A percentile compares a stretch with the other conserved stretches of the same genome.
phyloP scores from a whole-genome alignment of 2,888 invertebrate genomes.

The Colostygia pectinataria region DNA sequence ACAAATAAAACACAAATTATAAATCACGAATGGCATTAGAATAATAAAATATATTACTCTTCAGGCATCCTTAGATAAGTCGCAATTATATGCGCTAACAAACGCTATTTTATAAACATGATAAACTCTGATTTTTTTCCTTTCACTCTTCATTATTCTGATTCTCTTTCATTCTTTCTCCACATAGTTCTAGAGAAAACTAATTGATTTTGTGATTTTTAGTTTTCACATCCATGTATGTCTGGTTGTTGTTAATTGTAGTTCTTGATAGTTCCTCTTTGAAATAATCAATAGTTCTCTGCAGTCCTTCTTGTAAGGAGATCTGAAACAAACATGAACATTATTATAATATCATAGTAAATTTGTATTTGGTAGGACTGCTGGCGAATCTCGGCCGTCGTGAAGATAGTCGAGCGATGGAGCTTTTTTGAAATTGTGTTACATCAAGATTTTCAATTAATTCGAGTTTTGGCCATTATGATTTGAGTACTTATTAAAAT shows the following conservation, averaged over 20 bases:
- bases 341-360: no score
- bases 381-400: no score
- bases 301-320: constrained; percentile 91
- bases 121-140: no score
- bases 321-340: constrained; percentile 75
- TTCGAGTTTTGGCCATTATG: no score
- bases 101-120: no score
- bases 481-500: no score
- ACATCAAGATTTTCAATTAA: no score
- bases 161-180: constrained; percentile 41
- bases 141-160: no score
- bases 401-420: no score
- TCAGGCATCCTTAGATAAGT: constrained; percentile 13
- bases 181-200: constrained; percentile 29
- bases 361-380: no score
- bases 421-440: no score
- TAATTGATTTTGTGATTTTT: constrained; percentile 61
- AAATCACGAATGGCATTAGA: constrained; percentile 15
- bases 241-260: constrained; percentile 74
- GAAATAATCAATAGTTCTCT: constrained; percentile 97
- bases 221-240: constrained; percentile 70
- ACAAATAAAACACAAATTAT: constrained; percentile 26
- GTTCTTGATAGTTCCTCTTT: constrained; percentile 89
- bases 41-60: constrained; percentile 19
- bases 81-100: background rate